Conservation (phyloP, 2,888 invertebrate genomes). For the Schizaphis graminum region DNA sequence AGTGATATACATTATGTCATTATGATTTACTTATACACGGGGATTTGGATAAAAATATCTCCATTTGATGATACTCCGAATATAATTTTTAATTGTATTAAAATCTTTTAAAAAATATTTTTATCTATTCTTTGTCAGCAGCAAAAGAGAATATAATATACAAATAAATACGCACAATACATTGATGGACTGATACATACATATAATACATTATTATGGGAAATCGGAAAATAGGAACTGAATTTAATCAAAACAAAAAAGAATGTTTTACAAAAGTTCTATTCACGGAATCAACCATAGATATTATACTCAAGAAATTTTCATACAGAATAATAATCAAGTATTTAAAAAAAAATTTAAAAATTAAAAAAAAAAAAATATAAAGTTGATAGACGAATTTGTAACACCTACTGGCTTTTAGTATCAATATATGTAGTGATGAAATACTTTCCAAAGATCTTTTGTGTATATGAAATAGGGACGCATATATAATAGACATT, state of each 20-base stretch:
- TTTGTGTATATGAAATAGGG: neutral
- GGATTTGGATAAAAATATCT: too few relatives aligned
- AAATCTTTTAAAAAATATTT: neutral
- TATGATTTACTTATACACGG: too few relatives aligned
- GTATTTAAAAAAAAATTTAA: too few relatives aligned
- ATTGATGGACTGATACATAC: neutral
- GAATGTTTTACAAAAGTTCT: neutral
- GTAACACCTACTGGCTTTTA: neutral
- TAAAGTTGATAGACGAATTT: neutral
- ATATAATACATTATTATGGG: neutral
- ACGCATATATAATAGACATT: neutral
- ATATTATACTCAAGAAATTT: neutral
- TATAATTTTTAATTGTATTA: too few relatives aligned
- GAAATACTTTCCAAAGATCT: neutral
- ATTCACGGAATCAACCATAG: neutral
- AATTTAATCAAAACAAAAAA: neutral
- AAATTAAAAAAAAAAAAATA: too few relatives aligned
- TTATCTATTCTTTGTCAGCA: neutral
- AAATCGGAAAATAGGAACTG: neutral
- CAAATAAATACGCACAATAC: neutral
- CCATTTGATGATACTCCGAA: too few relatives aligned
- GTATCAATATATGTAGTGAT: neutral
- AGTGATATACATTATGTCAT: too few relatives aligned
- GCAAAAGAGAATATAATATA: neutral
- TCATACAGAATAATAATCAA: neutral